Conservation (phyloP, 2,113 vertebrate species). For the Hipposideros armiger region DNA sequence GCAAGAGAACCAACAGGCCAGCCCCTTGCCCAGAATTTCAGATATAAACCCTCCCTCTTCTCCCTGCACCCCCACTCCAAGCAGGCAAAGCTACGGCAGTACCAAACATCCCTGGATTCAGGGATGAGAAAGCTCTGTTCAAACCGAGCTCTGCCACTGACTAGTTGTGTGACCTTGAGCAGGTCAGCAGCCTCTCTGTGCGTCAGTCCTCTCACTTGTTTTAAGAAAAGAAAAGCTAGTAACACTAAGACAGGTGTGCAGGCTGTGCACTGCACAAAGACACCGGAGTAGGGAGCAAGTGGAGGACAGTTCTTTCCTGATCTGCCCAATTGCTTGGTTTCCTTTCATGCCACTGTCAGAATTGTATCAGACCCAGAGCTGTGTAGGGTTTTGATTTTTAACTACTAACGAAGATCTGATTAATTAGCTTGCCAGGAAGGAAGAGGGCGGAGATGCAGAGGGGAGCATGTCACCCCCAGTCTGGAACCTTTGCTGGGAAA, state of each 20-base stretch:
- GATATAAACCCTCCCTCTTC: background rate
- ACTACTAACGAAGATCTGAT: conserved; percentile 52
- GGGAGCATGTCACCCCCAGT: conserved; percentile 38
- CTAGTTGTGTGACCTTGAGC: conserved; percentile 25
- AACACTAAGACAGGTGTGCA: background rate
- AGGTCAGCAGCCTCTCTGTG: conserved; percentile 4
- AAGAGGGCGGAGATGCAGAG: background rate
- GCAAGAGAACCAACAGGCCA: background rate
- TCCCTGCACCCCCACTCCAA: background rate
- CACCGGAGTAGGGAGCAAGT: rapidly evolving
- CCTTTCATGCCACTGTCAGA: background rate
- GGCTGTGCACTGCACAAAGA: background rate
- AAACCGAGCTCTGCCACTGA: background rate
- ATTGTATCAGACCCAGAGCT: background rate
- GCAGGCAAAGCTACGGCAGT: conserved; percentile 7
- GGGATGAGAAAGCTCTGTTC: background rate
- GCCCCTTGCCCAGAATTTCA: background rate
- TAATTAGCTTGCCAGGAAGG: conserved; percentile 61
- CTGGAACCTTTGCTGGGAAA: conserved; percentile 25
- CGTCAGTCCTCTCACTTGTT: background rate
- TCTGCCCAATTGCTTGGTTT: background rate
- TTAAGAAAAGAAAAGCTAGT: too few relatives aligned
- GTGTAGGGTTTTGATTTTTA: background rate
- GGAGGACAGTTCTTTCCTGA: background rate
- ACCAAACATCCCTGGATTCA: background rate